Evolutionary conservation across 2,888 invertebrate species (phyloP).

Genomic region (Dryadula phaetusa): DNA sequence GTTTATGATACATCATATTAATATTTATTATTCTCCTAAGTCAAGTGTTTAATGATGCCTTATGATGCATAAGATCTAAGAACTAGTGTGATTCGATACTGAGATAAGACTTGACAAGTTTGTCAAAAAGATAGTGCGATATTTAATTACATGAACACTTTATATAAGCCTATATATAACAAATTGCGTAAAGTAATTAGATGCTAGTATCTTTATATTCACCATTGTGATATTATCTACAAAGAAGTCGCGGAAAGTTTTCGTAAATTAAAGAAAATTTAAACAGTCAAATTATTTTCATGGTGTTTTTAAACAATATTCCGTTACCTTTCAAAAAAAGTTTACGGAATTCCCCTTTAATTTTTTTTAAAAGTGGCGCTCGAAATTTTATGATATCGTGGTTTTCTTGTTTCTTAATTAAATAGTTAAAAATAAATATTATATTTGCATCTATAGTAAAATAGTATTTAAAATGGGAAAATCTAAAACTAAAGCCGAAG

Average conservation of each 20-base stretch:
- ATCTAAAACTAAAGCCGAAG: constrained; percentile 20
- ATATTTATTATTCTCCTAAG: constrained; percentile 10
- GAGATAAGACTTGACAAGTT: constrained; percentile 21
- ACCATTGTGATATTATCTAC: constrained; percentile 9
- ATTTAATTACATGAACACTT: constrained; percentile 15
- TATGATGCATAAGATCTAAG: not conserved
- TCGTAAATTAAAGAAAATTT: not conserved
- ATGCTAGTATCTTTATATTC: constrained; percentile 5
- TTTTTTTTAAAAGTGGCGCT: not conserved
- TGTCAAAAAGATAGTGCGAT: constrained; percentile 13
- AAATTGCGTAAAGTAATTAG: constrained; percentile 18
- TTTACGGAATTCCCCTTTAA: constrained; percentile 12
- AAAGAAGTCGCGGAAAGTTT: constrained; percentile 3
- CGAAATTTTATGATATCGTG: constrained; percentile 11
- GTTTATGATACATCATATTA: not conserved
- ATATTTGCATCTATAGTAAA: not conserved
- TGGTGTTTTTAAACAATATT: constrained; percentile 21
- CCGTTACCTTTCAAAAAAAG: constrained; percentile 5
- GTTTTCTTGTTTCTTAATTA: constrained; percentile 14
- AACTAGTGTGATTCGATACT: not conserved
- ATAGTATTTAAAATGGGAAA: constrained; percentile 29
- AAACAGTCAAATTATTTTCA: not conserved
- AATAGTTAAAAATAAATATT: not conserved
- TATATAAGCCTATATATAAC: constrained; percentile 17
- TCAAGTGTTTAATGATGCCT: not conserved